Evolutionary conservation across 1,140 invertebrate genomes (phyloP).

Genomic region (Eubasilissa regina): DNA sequence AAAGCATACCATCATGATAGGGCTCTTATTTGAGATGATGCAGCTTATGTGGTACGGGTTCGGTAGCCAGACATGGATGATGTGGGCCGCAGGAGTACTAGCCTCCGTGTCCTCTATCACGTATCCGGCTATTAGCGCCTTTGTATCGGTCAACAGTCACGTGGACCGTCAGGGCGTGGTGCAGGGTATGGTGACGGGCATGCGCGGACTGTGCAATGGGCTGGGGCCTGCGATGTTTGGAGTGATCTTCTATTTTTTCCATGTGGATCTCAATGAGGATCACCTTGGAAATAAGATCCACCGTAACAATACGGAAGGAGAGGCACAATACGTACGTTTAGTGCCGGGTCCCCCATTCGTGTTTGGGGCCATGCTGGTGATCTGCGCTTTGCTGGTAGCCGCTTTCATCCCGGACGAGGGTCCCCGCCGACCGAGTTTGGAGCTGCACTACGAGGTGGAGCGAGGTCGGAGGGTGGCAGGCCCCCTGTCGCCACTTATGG

Average conservation of each 20-base stretch:
- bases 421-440: conserved; percentile 74
- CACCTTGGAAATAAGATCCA: conserved; percentile 64
- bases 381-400: conserved; percentile 94
- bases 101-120: conserved; percentile 96
- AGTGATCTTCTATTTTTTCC: conserved; percentile 98
- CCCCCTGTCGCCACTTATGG: conserved; percentile 85
- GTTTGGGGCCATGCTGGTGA: conserved; percentile 96
- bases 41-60: conserved; percentile 98
- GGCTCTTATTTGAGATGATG: conserved; percentile 96
- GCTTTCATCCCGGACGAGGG: conserved; percentile 89
- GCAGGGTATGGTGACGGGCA: conserved; percentile 98
- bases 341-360: conserved; percentile 99
- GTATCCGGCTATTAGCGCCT: conserved; percentile 99
- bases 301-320: conserved; percentile 61
- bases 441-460: conserved; percentile 86
- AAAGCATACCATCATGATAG: conserved; percentile 98
- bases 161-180: conserved; percentile 98
- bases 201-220: conserved; percentile 94
- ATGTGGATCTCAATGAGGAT: conserved; percentile 95
- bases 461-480: conserved; percentile 81
- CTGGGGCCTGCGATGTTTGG: conserved; percentile 97
- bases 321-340: conserved; percentile 74
- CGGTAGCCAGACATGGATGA: conserved; percentile 85
- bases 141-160: conserved; percentile 97
- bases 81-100: conserved; percentile 98